Evolutionary conservation across 1,140 invertebrate genomes (phyloP), one percentile per base, ranked within the genome.

Genomic region (Habropoda laboriosa): DNA sequence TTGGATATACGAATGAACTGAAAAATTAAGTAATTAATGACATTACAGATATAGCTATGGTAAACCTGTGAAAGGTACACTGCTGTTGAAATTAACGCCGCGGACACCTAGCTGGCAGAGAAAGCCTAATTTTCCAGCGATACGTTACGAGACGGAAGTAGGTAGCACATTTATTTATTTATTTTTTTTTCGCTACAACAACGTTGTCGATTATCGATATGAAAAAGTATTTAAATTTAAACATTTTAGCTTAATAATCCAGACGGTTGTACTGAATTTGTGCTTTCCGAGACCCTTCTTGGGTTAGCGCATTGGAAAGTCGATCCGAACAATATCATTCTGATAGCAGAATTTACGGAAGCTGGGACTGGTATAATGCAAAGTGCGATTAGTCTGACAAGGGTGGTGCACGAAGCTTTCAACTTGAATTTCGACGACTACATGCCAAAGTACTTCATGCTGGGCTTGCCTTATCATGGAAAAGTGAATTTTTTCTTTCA

Each of bases 31-130:
- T 38, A 38, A 63, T 16, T 0, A 42, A 51, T 60, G 27, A 32
- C 3, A 40, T 64, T 79, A 40, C 77, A 96, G 96, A 72, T 96
- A 96, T 80, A 96, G 95, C 6, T 96, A 96, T 90, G 95, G 96
- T 8, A 95, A 96, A 87, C 95, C 95, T 2, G 96, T 96, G 7
- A 94, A 95, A 74, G 96, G 96, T 6, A 90, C 88, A 45, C 87
- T 93, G n/a, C 79, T 92, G 7, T 60, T 94, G 38, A 94, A 93
- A 88, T 89, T 93, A 10, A 91, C 89, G 0, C 90, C 92, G 0
- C 89, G 90, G 51, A 92, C 88, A 13, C 91, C 92, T 0, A 90
- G 87, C 32, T 93, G 92, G 92, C 86, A 88, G 61, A 84, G 91
- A n/a, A 92, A 90, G n/a, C 86, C 90, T 8, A 91, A 92, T 75